Evolutionary conservation across 64 coral and sea anemone genomes (phyloP), one percentile per base, ranked within the genome.

Genomic region (Montipora cactus): DNA sequence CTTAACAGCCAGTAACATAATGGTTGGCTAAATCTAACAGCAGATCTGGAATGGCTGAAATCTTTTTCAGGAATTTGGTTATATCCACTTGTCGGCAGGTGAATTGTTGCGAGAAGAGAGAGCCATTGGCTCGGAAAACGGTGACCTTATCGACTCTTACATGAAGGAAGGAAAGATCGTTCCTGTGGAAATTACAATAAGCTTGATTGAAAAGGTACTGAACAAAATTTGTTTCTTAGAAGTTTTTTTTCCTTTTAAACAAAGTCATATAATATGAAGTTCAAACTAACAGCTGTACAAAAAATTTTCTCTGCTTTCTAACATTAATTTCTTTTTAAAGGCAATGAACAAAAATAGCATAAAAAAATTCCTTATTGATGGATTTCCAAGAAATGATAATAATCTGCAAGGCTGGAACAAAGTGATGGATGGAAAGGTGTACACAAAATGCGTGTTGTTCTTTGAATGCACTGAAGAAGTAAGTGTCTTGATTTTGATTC

Each of bases 321-420:
- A 37, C 37, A 37, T 37, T 37, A 37, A 37, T 37, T 37, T 37
- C 37, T 37, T 37, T 37, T 37, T 37, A 37, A 37, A 99, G 98
- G 98, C 98, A 59, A 99, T 99, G 98, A 67, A 89, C 45, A 89
- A 96, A 75, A 94, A 81, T 68, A 9, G 70, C 8, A 44, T 81
- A 1, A 92, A 99, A 73, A 96, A 94, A 49, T 99, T 99, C 92
- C 59, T 99, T 20, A 96, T 99, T 59, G 98, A 99, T 96, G 98
- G 98, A 1, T 99, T 99, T 92, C 98, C 98, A 80, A 94, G 98
- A 90, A 99, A 99, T 99, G 89, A 96, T 76, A 92, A 99, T 73
- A 99, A 99, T 49, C 87, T 99, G 55, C 80, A 79, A 81, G 98
- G 98, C 9, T 99, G 90, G 80, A 92, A 96, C 55, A 87, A 84